Evolutionary conservation across 2,888 invertebrate genomes (phyloP), one percentile per base, ranked within the genome.

Genomic region (Hirtodrosophila alboralis): DNA sequence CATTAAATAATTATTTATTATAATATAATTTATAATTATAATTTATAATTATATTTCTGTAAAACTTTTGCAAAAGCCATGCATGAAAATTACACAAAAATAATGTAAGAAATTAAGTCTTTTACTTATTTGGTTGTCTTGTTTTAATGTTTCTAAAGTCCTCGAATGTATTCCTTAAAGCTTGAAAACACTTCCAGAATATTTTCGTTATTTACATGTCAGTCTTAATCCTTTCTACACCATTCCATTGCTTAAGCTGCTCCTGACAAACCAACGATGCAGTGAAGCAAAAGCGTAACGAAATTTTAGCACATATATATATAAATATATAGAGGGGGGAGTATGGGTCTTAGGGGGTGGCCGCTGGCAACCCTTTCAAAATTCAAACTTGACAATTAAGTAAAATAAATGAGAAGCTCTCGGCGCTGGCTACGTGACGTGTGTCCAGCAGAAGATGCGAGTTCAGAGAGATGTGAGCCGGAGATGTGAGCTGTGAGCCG

Each of bases 311-410:
- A 47, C 28, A 49, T 9, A 26, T 27, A 43, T 23, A 44, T 8
- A 28, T 30, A 27, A n/a, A 27, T 21, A 27, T 23, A 36, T 7
- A 5, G 14, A 0, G 28, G 1, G 4, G 6, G 31, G 40, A 30
- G 23, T 33, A 8, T 8, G 33, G 33, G 28, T 10, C 12, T 8
- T 3, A 13, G 28, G 21, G 45, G 45, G 57, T 49, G 59, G 57
- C 31, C 36, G 71, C 67, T 81, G 84, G 75, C 79, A 81, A 79
- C 83, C 81, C 84, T 84, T 84, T 81, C 72, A 76, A 67, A 81
- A 74, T 71, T 80, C 74, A 74, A 73, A 81, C 86, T 86, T 87
- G 81, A 87, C 86, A 84, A 87, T 87, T 87, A 86, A 85, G 87
- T 85, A 87, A 85, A 86, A 87, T 87, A 85, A 87, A 87, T 87